Percentiles rank a stretch among this genome's conserved stretches.
These are phyloP conservation scores for Sebastes variabilis DNA, from an alignment of 2,797 vertebrate genomes.

Conservation along the genomic window DNA sequence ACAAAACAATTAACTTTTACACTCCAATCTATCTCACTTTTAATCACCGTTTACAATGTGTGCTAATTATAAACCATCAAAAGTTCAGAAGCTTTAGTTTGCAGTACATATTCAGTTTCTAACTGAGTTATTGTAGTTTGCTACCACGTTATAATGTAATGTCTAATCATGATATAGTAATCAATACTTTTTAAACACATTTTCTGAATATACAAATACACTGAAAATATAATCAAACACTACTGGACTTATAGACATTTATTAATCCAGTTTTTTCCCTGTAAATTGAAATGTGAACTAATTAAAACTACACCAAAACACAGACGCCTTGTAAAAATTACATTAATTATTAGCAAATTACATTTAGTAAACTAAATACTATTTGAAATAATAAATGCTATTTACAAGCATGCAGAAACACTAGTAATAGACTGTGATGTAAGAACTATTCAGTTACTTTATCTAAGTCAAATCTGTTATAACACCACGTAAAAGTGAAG, in stretches of 20 bases:
- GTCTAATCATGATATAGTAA: too few species aligned
- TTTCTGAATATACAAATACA: background rate
- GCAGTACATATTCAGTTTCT: background rate
- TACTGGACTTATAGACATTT: background rate
- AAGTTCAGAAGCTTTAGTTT: background rate
- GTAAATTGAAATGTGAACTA: background rate
- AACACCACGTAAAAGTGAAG: background rate
- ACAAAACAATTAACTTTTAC: background rate
- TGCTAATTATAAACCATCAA: background rate
- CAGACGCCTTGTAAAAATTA: background rate
- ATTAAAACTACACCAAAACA: background rate
- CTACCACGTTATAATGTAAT: background rate
- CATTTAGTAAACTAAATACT: background rate
- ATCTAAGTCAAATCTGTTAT: background rate
- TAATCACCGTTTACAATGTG: background rate
- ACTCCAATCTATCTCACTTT: background rate
- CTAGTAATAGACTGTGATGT: background rate
- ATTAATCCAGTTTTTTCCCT: background rate
- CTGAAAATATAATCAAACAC: background rate
- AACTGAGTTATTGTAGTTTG: background rate
- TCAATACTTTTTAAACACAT: background rate
- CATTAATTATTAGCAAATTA: background rate
- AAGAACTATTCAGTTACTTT: background rate
- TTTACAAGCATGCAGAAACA: background rate
- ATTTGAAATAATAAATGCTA: background rate